Percentiles rank a stretch among this genome's conserved stretches.
These are phyloP conservation scores for Hepsetus odoe DNA, from an alignment of 2,113 vertebrate species.

Conservation along the genomic window DNA sequence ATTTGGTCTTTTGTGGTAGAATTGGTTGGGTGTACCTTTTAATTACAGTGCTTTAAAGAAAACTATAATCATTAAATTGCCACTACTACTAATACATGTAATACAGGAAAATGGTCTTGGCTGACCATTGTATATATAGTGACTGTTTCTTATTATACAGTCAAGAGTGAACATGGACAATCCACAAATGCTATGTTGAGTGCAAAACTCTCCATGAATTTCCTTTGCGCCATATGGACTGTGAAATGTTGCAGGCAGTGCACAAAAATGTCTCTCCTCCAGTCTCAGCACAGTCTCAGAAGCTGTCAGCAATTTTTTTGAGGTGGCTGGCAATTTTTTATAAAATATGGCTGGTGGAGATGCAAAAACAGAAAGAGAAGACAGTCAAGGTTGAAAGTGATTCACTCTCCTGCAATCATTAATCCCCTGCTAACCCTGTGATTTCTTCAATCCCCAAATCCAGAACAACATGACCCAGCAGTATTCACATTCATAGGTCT, in stretches of 20 bases:
- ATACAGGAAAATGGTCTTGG: no score
- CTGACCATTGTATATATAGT: no score
- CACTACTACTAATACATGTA: no score
- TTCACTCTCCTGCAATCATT: constrained; percentile 34
- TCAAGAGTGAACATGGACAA: background rate
- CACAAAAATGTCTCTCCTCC: constrained; percentile 30
- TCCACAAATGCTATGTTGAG: background rate
- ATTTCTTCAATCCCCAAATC: constrained; percentile 34
- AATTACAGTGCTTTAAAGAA: no score
- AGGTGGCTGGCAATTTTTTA: constrained; percentile 24
- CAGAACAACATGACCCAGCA: constrained; percentile 41
- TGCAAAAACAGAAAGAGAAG: constrained; percentile 21
- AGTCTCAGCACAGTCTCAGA: constrained; percentile 19
- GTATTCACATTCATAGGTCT: constrained; percentile 17
- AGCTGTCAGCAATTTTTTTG: constrained; percentile 37
- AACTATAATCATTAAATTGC: no score
- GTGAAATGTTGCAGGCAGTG: constrained; percentile 43
- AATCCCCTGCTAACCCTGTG: constrained; percentile 38
- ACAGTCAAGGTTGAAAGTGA: constrained; percentile 18
- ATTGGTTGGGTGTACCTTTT: no score
- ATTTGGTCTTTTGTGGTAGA: no score
- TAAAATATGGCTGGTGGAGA: constrained; percentile 4
- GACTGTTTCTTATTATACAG: no score
- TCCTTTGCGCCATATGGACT: constrained; percentile 46
- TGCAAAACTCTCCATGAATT: constrained; percentile 26